Base-by-base conservation (phyloP, 2,113 vertebrate genomes). In the Engystomops pustulosus region DNA sequence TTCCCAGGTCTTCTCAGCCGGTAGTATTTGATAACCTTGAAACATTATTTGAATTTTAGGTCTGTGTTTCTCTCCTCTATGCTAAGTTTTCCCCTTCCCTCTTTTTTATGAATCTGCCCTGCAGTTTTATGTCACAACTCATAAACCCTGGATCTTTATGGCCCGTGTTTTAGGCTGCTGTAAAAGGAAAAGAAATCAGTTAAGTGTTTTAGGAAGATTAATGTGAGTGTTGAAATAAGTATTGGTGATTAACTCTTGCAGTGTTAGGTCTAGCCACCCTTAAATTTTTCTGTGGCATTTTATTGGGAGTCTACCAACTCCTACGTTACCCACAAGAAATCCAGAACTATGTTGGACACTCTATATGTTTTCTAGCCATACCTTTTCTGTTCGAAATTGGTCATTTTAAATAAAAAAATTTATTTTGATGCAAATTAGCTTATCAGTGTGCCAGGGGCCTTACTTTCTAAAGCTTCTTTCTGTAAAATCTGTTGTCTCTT, bases 101-200 rank as follows among this genome's bases (percentile, higher is more conserved):
- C 47, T 27, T 58, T 84, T 78, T 84, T 84, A 84, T 84, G 74
- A 84, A 78, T 84, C 82, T 84, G 74, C 82, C 74, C 82, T 84
- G 82, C 74, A 84, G 82, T 84, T 84, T 84, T 84, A 84, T 84
- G 82, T 84, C 82, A 84, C 82, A 84, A 84, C 74, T 84, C 82
- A 84, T 84, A 84, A 84, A 84, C 74, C 62, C 82, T 78, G 49
- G 62, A 78, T 84, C 74, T 84, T 84, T 84, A 84, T 84, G 62
- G 82, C 47, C 45, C 47, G n/a, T 78, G 82, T 84, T 84, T 84
- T 78, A 84, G 62, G 62, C 82, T 41, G 82, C 82, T 78, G 82
- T 84, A 84, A 78, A 84, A 78, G 45, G 17, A 84, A 84, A 76
- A 55, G 47, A 84, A 84, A 84, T 84, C 60, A 51, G 74, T 78